Conservation (phyloP, 2,113 vertebrate species). For the Conger conger region DNA sequence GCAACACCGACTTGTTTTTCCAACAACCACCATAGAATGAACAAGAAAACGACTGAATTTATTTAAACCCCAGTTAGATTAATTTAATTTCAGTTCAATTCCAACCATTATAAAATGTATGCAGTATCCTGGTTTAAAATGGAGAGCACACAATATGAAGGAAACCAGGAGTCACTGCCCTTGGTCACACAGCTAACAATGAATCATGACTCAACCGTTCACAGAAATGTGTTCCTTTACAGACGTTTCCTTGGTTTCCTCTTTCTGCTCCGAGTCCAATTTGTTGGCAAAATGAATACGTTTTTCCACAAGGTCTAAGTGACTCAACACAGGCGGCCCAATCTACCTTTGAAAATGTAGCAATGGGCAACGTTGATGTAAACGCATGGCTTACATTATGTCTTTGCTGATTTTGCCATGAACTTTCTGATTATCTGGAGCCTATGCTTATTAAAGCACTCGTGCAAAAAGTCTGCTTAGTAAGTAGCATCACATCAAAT, state of each 20-base stretch:
- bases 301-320: neutral
- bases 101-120: neutral
- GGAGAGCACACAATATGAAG: conserved; percentile 22
- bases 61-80: neutral
- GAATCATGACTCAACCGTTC: conserved; percentile 35
- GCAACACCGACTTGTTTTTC: too few species aligned
- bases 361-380: neutral
- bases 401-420: neutral
- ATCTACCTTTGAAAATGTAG: neutral
- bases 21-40: too few species aligned
- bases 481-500: neutral
- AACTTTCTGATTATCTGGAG: neutral
- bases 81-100: too few species aligned
- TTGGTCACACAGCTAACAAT: conserved; percentile 12
- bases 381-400: neutral
- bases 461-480: neutral
- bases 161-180: conserved; percentile 6
- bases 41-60: too few species aligned
- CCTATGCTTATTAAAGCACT: neutral
- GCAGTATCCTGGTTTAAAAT: neutral
- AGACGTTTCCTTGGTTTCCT: conserved; percentile 36
- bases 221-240: conserved; percentile 14
- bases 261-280: neutral
- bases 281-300: neutral
- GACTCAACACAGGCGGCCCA: neutral